Conservation (phyloP, 2,797 vertebrate species). For the Triplophysa yarkandensis region DNA sequence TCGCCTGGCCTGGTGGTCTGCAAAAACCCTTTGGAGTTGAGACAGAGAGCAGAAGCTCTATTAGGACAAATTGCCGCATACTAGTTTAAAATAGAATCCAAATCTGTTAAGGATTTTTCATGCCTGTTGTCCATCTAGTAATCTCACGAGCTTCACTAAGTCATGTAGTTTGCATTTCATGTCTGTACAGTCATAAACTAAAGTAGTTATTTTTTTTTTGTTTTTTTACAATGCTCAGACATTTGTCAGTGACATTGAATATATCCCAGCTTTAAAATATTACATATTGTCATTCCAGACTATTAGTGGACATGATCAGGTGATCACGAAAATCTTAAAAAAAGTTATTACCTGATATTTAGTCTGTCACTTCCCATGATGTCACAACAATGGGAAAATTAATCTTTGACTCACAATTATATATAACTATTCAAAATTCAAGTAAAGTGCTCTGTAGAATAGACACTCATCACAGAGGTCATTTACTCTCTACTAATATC, state of each 20-base stretch:
- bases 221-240: too few species aligned
- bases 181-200: neutral
- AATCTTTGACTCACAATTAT: neutral
- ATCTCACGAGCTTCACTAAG: slow-evolving; percentile 4
- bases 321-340: too few species aligned
- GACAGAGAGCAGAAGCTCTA: neutral
- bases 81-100: too few species aligned
- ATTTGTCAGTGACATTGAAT: too few species aligned
- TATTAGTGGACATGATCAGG: too few species aligned
- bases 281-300: neutral
- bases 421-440: neutral
- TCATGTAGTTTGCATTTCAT: neutral
- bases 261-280: too few species aligned
- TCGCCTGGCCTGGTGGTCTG: slow-evolving; percentile 9
- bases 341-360: neutral
- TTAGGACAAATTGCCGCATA: neutral
- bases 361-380: neutral
- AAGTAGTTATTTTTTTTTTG: neutral
- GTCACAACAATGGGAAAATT: neutral
- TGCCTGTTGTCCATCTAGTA: neutral
- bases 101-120: slow-evolving; percentile 15
- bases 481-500: neutral
- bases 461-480: neutral
- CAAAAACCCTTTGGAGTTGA: neutral
- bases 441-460: neutral